Evolutionary conservation across 2,797 vertebrate genomes (phyloP).

Genomic region (Mycteria americana): DNA sequence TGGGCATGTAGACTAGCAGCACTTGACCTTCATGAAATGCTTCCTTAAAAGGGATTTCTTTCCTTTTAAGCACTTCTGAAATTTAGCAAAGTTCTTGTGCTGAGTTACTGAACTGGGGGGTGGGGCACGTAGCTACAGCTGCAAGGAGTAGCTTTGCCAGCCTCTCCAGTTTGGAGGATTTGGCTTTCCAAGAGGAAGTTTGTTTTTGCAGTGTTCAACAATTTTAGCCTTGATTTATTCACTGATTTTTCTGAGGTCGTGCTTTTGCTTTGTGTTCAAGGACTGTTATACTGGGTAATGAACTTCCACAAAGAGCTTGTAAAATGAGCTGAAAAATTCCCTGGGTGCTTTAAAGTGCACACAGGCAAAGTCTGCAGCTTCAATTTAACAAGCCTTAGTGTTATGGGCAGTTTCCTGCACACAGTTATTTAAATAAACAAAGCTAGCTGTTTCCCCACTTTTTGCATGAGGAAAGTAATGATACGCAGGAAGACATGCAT

Average conservation of each 20-base stretch:
- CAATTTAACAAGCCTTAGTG: background rate
- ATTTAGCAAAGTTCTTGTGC: background rate
- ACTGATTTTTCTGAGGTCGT: background rate
- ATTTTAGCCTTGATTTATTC: background rate
- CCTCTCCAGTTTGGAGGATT: fast-evolving
- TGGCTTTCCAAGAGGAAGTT: background rate
- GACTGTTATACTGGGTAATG: background rate
- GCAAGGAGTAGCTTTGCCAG: background rate
- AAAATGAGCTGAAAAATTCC: background rate
- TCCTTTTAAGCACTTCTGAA: background rate
- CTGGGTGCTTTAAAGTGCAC: background rate
- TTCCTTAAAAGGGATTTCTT: slow-evolving; percentile 69
- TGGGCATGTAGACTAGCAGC: background rate
- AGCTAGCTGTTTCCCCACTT: background rate
- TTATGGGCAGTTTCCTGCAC: background rate
- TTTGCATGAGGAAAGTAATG: background rate
- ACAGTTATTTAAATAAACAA: background rate
- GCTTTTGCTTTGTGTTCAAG: background rate
- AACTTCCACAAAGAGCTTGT: background rate
- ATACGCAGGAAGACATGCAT: fast-evolving
- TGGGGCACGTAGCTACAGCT: background rate
- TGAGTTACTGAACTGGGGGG: background rate
- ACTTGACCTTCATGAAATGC: background rate
- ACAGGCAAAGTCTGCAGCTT: background rate
- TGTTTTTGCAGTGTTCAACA: background rate